A percentile compares a stretch with the other conserved stretches of the same genome.
phyloP scores from a whole-genome alignment of 64 coral and sea anemone genomes.

The Stylophora pistillata region DNA sequence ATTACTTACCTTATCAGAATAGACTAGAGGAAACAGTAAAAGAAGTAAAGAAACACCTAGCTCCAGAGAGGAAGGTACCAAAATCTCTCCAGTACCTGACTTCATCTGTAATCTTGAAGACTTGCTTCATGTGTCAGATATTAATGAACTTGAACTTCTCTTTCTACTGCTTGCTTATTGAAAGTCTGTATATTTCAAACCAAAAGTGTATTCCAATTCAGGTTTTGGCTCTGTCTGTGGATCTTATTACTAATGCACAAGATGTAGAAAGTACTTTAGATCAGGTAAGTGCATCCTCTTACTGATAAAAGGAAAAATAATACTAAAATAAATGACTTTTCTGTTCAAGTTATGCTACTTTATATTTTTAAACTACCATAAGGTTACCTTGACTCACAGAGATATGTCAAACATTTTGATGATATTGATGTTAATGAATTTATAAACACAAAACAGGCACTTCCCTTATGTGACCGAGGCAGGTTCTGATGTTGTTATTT shows the following conservation, averaged over 20 bases:
- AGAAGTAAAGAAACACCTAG: conserved; percentile 58
- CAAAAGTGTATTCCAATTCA: conserved; percentile 9
- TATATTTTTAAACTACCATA: background rate
- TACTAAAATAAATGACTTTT: too few species aligned
- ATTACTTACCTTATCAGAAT: conserved; percentile 33
- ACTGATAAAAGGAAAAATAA: too few species aligned
- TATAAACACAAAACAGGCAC: too few species aligned
- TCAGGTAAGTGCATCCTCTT: conserved; percentile 11
- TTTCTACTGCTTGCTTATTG: background rate
- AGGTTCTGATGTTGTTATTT: too few species aligned
- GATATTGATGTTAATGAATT: too few species aligned
- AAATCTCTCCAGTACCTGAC: background rate
- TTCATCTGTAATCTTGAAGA: background rate
- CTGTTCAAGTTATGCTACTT: too few species aligned
- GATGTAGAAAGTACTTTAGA: conserved; percentile 43
- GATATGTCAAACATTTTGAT: too few species aligned
- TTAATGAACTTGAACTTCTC: background rate
- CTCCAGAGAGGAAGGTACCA: conserved; percentile 69
- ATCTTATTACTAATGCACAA: conserved; percentile 27
- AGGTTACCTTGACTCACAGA: too few species aligned
- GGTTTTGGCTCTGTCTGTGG: conserved; percentile 55
- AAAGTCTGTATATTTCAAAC: too few species aligned
- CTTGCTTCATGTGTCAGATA: too few species aligned
- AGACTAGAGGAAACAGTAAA: conserved; percentile 71
- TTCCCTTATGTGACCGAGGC: too few species aligned